Conservation (phyloP, 2,888 invertebrate genomes). For the Hirtodrosophila cameraria region DNA sequence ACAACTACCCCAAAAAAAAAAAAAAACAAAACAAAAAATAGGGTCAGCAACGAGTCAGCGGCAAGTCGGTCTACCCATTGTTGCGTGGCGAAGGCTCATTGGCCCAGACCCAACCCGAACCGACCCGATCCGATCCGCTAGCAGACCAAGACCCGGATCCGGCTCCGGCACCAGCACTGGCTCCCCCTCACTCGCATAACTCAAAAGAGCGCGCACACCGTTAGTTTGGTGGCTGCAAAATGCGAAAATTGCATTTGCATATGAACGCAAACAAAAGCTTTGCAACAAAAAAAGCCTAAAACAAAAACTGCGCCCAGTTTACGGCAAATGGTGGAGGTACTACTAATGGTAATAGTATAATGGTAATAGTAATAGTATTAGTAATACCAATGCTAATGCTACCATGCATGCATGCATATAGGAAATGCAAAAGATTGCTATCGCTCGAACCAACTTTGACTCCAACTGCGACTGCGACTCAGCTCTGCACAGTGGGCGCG, state of each 20-base stretch:
- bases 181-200: slow-evolving; percentile 61
- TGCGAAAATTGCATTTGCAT: slow-evolving; percentile 79
- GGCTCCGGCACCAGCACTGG: neutral
- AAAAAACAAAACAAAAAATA: slow-evolving; percentile 12
- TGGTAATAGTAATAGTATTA: slow-evolving; percentile 36
- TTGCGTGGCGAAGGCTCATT: slow-evolving; percentile 76
- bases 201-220: slow-evolving; percentile 81
- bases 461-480: too few relatives aligned
- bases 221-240: slow-evolving; percentile 66
- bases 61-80: slow-evolving; percentile 55
- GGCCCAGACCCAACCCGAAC: slow-evolving; percentile 53
- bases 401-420: slow-evolving; percentile 78
- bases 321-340: slow-evolving; percentile 47
- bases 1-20: slow-evolving; percentile 65
- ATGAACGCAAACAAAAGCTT: slow-evolving; percentile 70
- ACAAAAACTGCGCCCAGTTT: slow-evolving; percentile 66
- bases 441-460: slow-evolving; percentile 34
- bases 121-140: neutral
- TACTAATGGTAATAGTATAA: slow-evolving; percentile 42
- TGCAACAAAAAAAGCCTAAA: slow-evolving; percentile 24
- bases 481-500: too few relatives aligned
- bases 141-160: too few relatives aligned
- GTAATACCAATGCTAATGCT: slow-evolving; percentile 50
- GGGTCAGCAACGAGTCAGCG: slow-evolving; percentile 17
- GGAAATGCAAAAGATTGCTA: slow-evolving; percentile 75